Evolutionary conservation across 2,113 vertebrate genomes (phyloP).

Genomic region (Stegostoma tigrinum): DNA sequence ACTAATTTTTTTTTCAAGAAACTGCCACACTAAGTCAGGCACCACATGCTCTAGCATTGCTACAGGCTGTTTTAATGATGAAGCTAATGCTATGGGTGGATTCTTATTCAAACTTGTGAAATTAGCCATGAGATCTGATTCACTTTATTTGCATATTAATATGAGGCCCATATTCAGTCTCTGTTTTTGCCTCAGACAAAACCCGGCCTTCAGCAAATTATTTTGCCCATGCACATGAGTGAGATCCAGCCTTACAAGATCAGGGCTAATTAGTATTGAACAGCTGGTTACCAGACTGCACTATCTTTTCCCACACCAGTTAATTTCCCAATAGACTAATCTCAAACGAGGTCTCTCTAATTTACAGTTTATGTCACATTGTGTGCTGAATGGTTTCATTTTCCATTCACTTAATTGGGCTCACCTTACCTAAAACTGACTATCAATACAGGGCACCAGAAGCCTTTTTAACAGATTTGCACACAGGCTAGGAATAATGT

Average conservation of each 20-base stretch:
- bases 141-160: not conserved
- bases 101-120: not conserved
- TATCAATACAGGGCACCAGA: not conserved
- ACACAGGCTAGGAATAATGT: not conserved
- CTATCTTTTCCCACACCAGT: not conserved
- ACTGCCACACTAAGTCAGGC: not conserved
- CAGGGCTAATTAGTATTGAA: constrained; percentile 18
- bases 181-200: not conserved
- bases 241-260: not conserved
- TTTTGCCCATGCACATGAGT: not conserved
- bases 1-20: not conserved
- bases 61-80: not conserved
- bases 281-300: constrained; percentile 34
- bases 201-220: not conserved
- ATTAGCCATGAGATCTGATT: not conserved
- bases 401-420: constrained; percentile 22
- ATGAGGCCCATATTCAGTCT: not conserved
- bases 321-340: constrained; percentile 15
- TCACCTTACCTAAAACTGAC: not conserved
- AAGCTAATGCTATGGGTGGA: not conserved
- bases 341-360: not conserved
- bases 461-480: not conserved
- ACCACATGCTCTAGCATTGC: not conserved
- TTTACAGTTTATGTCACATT: constrained; percentile 16
- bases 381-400: constrained; percentile 2